Evolutionary conservation across 2,113 vertebrate genomes (phyloP), one percentile per base, ranked within the genome.

Genomic region (Hepsetus odoe): DNA sequence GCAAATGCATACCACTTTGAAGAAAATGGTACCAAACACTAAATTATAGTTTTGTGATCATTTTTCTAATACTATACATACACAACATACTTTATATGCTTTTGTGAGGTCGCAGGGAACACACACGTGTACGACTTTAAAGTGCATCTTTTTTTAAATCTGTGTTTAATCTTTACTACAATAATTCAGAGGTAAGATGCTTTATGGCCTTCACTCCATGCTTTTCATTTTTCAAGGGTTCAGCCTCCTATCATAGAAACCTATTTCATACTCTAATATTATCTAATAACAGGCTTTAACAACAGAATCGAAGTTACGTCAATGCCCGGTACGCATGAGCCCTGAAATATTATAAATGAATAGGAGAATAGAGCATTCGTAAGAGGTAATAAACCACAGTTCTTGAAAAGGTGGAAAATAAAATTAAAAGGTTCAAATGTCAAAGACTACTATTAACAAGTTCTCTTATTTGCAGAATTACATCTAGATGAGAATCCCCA

Each of bases 141-240:
- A 82, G 82, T 84, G 79, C 79, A 74, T 73, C 55, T 30, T n/a
- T 77, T 77, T 83, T 44, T 2, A 51, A 66, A 74, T 32, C 46
- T 33, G 71, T 68, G 46, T 74, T 24, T 18, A 40, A 2, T 65
- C 46, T 61, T 35, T 65, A 46, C 53, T 58, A 56, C 5, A 20
- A 6, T 49, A 58, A 38, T 49, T 74, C 26, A 72, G 62, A 81
- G 72, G 69, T 44, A 67, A 72, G 55, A 79, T 61, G 44, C 40
- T 81, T 72, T 71, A 81, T 77, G 74, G 73, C 80, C 67, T 81
- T 76, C 64, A 65, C 46, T 78, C 67, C 76, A 62, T 44, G 44
- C 66, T 58, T 20, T 33, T 61, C 53, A 61, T 22, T 70, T 76
- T 30, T 78, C 22, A 71, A 62, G 56, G 65, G 53, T 78, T 35